phyloP scores from a whole-genome alignment of 2,888 invertebrate species.

The Ischnura elegans region DNA sequence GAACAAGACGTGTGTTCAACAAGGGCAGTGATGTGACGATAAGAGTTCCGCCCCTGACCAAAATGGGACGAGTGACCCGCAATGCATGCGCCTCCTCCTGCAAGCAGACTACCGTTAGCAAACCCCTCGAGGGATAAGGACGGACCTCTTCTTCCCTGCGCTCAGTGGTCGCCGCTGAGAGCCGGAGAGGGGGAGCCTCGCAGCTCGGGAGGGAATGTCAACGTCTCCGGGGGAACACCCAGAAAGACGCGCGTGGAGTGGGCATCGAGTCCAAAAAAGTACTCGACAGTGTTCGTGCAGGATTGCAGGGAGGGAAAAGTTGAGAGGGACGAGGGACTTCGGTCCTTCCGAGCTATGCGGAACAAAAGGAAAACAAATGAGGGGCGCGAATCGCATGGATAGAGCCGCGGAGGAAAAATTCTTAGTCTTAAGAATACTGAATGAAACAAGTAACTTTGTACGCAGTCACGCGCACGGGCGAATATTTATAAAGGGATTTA shows the following conservation, averaged over 20 bases:
- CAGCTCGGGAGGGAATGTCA: background rate
- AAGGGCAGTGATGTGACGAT: background rate
- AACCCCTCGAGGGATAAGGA: constrained; percentile 10
- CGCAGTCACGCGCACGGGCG: no score
- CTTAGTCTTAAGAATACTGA: no score
- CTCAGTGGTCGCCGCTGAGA: background rate
- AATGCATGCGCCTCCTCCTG: background rate
- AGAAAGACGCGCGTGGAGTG: background rate
- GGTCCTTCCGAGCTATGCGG: no score
- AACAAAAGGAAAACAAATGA: background rate
- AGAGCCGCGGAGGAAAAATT: background rate
- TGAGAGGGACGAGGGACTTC: background rate
- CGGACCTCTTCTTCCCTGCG: background rate
- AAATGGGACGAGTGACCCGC: constrained; percentile 32
- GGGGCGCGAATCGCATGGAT: background rate
- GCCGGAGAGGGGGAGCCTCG: background rate
- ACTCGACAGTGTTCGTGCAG: background rate
- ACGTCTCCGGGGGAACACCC: background rate
- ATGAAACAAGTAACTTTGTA: no score
- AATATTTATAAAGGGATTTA: no score
- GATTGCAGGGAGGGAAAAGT: background rate
- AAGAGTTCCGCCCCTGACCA: constrained; percentile 35
- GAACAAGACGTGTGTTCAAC: no score
- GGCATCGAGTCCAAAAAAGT: background rate
- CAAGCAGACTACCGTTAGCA: constrained; percentile 48